Percentiles rank a stretch among this genome's conserved stretches.
Conservation (phyloP, 2,888 invertebrate species). For the Dysmachus trigonus region DNA sequence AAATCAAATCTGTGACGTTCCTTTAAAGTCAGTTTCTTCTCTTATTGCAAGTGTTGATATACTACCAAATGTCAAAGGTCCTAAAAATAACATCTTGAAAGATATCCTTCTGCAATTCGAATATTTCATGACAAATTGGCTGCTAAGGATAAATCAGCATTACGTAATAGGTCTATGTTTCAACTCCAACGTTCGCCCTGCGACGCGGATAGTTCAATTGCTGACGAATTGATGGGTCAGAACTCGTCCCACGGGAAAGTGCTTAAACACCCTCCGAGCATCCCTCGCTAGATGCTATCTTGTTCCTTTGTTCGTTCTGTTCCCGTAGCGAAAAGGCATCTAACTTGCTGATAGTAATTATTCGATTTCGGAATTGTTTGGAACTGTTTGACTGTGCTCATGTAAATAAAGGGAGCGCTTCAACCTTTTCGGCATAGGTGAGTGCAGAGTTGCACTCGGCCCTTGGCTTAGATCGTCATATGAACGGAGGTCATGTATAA, state of each 20-base stretch:
- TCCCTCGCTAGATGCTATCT: slow-evolving; percentile 1
- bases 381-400: slow-evolving; percentile 46
- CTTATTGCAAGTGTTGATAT: too few species aligned
- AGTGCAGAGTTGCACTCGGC: neutral
- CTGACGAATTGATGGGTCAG: slow-evolving; percentile 3
- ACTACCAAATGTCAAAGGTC: too few species aligned
- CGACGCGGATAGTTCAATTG: slow-evolving; percentile 11
- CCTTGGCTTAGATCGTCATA: neutral
- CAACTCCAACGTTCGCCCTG: neutral
- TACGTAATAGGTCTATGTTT: neutral
- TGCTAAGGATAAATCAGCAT: neutral
- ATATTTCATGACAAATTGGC: neutral
- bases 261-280: neutral
- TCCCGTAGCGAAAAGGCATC: slow-evolving; percentile 39
- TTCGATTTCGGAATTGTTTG: slow-evolving; percentile 47
- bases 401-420: slow-evolving; percentile 46
- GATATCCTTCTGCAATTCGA: neutral
- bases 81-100: too few species aligned
- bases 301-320: neutral
- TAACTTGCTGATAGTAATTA: slow-evolving; percentile 48
- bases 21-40: too few species aligned
- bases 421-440: neutral
- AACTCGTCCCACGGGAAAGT: slow-evolving; percentile 27
- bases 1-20: too few species aligned
- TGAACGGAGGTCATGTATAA: slow-evolving; percentile 3